A percentile compares a stretch with the other conserved stretches of the same genome.
Conservation (phyloP, 2,797 vertebrate genomes). For the Hippopotamyrus pictus region DNA sequence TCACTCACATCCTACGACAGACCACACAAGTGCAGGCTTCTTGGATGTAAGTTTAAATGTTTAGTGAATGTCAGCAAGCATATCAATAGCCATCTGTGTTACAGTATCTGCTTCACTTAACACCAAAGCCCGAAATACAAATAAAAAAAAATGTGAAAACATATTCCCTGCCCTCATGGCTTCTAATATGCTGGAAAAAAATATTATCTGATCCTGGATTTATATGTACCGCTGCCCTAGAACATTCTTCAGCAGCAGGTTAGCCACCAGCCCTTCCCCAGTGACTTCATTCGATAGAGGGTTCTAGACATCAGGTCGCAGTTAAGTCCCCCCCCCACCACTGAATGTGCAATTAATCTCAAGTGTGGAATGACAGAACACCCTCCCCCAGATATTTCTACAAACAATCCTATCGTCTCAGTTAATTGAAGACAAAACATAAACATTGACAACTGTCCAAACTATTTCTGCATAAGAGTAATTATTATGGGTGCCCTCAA, state of each 20-base stretch:
- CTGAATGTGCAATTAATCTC: constrained; percentile 33
- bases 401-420: not conserved
- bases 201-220: constrained; percentile 21
- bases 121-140: not conserved
- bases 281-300: constrained; percentile 32
- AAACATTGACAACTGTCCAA: constrained; percentile 6
- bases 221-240: constrained; percentile 16
- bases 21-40: not conserved
- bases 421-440: not conserved
- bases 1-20: not conserved
- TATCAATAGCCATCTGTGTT: not conserved
- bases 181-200: constrained; percentile 4
- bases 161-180: not conserved
- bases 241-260: constrained; percentile 29
- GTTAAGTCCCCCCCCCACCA: constrained; percentile 19
- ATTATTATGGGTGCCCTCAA: not conserved
- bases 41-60: not conserved
- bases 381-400: not conserved
- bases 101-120: not conserved
- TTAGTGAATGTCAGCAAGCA: not conserved
- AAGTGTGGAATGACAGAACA: constrained; percentile 25
- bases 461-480: not conserved
- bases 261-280: constrained; percentile 21
- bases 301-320: constrained; percentile 39
- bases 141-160: not conserved